Evolutionary conservation across 2,888 invertebrate species (phyloP), one percentile per base, ranked within the genome.

Genomic region (Epinotia brunnichana): DNA sequence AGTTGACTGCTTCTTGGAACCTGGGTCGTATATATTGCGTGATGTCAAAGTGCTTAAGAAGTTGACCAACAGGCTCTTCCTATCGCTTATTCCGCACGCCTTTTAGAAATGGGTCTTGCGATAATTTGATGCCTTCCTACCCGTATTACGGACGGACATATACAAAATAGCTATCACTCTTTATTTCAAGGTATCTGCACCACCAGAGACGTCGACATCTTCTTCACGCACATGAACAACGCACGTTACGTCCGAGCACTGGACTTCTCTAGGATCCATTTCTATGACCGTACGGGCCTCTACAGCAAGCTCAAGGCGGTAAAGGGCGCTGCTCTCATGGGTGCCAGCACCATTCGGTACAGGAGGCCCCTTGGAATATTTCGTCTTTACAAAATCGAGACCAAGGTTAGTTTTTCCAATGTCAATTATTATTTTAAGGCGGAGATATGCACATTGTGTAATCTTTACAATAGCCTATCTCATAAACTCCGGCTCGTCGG

Each of bases 221-320:
- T 66, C 15, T 60, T 66, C 53, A 39, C 64, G 3, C 64, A 71
- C 29, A 71, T 71, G 70, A 71, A 71, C 19, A 71, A 71, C 44
- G 64, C 70, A 10, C 64, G 70, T 7, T 71, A 44, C 53, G 24
- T 71, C 17, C 48, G 70, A 51, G 53, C 15, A 1, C 56, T 66
- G 4, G 70, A 71, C 29, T 64, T 51, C 15, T 57, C 63, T 13
- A 57, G 64, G 51, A 51, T 64, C n/a, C 63, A 70, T 39, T 70
- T 64, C 41, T 70, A 51, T 2, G 63, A 56, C 53, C 70, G 64
- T 35, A 64, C 64, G 3, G 70, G 70, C 11, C 56, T 64, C n/a
- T 64, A 57, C 51, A 57, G 13, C n/a, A 70, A 21, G 19, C 56
- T 64, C 1, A 21, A 17, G 10, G 51, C 57, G 0, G 63, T 15